phyloP scores from a whole-genome alignment of 2,113 vertebrate species.

The Enhydra lutris region DNA sequence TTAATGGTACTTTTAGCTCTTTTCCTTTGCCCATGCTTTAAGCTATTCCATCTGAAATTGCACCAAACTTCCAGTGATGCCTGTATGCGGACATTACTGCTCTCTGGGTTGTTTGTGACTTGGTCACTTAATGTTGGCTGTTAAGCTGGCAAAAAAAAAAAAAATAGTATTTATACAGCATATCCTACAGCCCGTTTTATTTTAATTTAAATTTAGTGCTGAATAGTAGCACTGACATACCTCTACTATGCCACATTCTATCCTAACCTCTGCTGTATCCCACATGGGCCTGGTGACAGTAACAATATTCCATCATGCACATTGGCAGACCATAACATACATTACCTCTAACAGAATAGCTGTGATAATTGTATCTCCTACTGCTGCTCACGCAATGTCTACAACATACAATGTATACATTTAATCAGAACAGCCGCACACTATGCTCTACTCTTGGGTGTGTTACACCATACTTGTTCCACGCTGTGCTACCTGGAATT shows the following conservation, averaged over 20 bases:
- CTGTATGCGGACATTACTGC: background rate
- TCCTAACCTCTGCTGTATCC: background rate
- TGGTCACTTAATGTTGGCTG: background rate
- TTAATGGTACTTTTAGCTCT: background rate
- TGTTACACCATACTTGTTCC: background rate
- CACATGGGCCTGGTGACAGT: background rate
- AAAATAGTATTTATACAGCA: background rate
- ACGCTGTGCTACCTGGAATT: background rate
- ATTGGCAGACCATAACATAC: background rate
- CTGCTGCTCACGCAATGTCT: too few relatives aligned
- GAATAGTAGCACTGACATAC: too few relatives aligned
- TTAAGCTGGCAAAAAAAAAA: background rate
- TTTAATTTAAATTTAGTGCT: background rate
- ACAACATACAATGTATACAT: background rate
- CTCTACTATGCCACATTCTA: background rate
- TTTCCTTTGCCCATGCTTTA: background rate
- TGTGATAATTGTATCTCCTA: background rate
- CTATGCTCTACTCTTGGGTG: background rate
- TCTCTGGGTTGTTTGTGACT: background rate
- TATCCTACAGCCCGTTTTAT: background rate
- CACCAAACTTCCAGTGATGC: background rate
- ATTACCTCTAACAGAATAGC: background rate
- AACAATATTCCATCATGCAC: background rate
- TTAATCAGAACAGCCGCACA: background rate
- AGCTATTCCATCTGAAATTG: background rate